Conservation (phyloP, 2,113 vertebrate genomes). For the Aegotheles bennettii region DNA sequence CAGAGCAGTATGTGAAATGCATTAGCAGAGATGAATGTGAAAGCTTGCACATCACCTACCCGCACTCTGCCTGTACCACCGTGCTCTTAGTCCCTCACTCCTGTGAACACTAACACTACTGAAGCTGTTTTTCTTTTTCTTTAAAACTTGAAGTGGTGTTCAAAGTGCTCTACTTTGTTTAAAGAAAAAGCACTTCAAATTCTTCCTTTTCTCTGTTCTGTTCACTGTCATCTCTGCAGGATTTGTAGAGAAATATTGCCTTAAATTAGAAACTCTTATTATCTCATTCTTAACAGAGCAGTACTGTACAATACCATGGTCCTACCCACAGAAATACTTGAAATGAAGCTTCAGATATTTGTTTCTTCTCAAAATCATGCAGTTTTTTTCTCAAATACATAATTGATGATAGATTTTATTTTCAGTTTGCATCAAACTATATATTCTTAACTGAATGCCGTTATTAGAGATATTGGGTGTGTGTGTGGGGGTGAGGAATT, state of each 20-base stretch:
- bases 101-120: neutral
- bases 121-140: neutral
- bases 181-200: neutral
- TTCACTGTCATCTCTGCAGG: neutral
- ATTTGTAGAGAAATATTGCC: neutral
- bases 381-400: neutral
- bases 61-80: neutral
- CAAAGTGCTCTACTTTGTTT: neutral
- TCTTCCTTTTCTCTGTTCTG: neutral
- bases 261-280: neutral
- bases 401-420: neutral
- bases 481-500: no score
- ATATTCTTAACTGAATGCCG: neutral
- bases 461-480: neutral
- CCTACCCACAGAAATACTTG: neutral
- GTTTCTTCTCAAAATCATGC: neutral
- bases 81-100: neutral
- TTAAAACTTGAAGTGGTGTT: neutral
- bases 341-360: neutral
- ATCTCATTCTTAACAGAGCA: neutral
- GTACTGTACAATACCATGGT: neutral
- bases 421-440: neutral
- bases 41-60: neutral
- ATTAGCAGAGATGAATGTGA: neutral
- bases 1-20: neutral